Evolutionary conservation across 1,140 invertebrate genomes (phyloP).

Genomic region (Chionoecetes opilio): DNA sequence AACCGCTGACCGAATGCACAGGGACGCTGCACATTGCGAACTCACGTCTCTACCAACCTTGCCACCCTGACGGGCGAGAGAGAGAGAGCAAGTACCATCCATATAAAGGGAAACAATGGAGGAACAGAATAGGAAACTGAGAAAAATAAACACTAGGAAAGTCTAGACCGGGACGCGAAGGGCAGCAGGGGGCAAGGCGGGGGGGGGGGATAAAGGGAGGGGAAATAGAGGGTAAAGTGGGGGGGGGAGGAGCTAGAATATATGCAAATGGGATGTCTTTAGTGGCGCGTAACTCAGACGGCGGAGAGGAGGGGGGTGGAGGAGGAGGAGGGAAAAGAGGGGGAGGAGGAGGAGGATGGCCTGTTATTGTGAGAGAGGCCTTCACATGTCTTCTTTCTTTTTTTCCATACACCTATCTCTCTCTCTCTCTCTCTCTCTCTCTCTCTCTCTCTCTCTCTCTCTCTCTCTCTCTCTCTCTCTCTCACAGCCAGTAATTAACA

Average conservation of each 20-base stretch:
- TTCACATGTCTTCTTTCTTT: not conserved
- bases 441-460: too few relatives aligned
- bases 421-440: not conserved
- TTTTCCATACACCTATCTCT: not conserved
- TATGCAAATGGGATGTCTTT: constrained; percentile 19
- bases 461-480: too few relatives aligned
- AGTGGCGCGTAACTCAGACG: not conserved
- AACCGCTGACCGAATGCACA: too few relatives aligned
- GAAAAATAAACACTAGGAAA: too few relatives aligned
- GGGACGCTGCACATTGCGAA: too few relatives aligned
- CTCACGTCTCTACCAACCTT: too few relatives aligned
- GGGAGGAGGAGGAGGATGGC: not conserved
- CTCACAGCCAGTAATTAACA: too few relatives aligned
- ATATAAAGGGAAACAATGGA: not conserved
- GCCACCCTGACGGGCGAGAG: too few relatives aligned
- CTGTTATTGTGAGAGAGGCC: not conserved
- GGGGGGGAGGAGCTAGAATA: not conserved
- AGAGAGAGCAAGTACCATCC: too few relatives aligned
- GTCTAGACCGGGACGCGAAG: too few relatives aligned
- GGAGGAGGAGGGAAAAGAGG: not conserved
- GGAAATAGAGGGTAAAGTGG: not conserved
- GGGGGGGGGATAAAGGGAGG: not conserved
- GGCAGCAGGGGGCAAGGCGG: not conserved
- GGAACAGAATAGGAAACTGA: not conserved
- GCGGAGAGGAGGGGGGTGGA: not conserved